Base-by-base conservation (phyloP, 2,113 vertebrate species). In the Coptodon bakossiorum region DNA sequence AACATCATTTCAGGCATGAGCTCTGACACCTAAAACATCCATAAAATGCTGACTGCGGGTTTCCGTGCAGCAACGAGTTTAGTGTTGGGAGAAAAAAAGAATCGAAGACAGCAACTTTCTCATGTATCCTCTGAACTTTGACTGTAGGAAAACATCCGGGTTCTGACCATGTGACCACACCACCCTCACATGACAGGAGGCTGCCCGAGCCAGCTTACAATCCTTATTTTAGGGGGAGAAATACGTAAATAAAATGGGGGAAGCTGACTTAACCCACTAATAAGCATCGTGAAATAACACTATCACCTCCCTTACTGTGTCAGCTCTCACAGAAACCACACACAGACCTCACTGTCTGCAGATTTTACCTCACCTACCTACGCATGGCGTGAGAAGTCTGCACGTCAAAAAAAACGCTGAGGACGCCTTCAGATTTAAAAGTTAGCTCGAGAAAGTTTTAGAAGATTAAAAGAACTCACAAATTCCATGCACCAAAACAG, bases 161-260 rank as follows among this genome's bases (percentile, higher is more conserved):
- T 93, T 93, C 76, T 90, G 81, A 31, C 89, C 93, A 94, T 83
- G 94, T 95, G 95, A 94, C 89, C 90, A 50, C 83, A 81, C 81
- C 89, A 80, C 71, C 38, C 93, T 96, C 95, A 95, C 96, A 95
- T 95, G 95, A 96, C 93, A 92, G 66, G 53, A 66, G 83, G 76
- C 80, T 54, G 81, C 40, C 9, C 6, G 11, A 52, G 80, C 80
- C 91, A 92, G 66, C 6, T 80, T 76, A 48, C 52, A 40, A 52
- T 43, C 52, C 43, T 38, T 85, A 84, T 86, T 91, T 56, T 43
- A n/a, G 86, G 34, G 61, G 6, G 31, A 83, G 57, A 27, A 27
- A 45, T 48, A 17, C 38, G 5, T 43, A 71, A 45, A 27, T 73
- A 45, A 73, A 48, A 10, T 10, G 1, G n/a, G n/a, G 24, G 22